Percentiles rank a stretch among this genome's conserved stretches.
Evolutionary conservation across 2,113 vertebrate genomes (phyloP).

Genomic region (Strigops habroptila): DNA sequence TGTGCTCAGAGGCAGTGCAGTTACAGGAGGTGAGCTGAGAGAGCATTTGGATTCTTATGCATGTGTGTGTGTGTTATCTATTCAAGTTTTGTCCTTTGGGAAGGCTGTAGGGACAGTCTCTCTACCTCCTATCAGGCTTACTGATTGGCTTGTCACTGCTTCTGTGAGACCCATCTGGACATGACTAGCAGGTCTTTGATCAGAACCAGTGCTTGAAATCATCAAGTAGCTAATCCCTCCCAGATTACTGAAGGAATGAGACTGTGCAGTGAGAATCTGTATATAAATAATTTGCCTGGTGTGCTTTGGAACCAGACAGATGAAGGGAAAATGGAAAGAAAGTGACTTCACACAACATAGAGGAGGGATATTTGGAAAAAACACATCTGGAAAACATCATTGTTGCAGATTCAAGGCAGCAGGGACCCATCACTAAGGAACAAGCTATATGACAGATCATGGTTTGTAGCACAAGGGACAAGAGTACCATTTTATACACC

Average conservation of each 20-base stretch:
- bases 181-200: slow-evolving; percentile 25
- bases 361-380: neutral
- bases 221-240: slow-evolving; percentile 40
- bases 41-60: neutral
- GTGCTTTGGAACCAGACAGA: neutral
- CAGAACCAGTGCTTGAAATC: slow-evolving; percentile 37
- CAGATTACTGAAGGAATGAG: slow-evolving; percentile 26
- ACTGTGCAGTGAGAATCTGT: neutral
- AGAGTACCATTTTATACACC: neutral
- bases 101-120: neutral
- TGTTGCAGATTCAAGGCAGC: neutral
- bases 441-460: neutral
- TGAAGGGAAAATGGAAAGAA: neutral
- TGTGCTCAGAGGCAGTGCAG: neutral
- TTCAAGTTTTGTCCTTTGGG: neutral
- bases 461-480: neutral
- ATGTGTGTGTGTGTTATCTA: neutral
- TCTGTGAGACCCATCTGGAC: slow-evolving; percentile 32
- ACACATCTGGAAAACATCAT: neutral
- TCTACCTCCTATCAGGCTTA: neutral
- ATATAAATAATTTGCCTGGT: neutral
- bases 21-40: neutral
- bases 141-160: neutral
- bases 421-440: neutral
- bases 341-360: neutral